phyloP scores from a whole-genome alignment of 2,113 vertebrate genomes.

The Tylochromis polylepis region DNA sequence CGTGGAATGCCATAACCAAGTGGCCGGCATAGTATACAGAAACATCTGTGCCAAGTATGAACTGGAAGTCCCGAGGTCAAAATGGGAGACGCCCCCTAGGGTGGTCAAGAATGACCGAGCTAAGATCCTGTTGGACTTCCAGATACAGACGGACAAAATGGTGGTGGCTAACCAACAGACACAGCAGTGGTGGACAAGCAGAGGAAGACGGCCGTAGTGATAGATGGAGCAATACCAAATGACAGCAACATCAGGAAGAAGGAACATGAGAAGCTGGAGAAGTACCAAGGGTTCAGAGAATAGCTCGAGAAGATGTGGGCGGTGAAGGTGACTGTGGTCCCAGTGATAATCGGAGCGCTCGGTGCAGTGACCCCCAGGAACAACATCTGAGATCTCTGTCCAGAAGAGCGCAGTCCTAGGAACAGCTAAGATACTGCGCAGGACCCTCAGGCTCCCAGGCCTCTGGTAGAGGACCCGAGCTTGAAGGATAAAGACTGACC shows the following conservation, averaged over 20 bases:
- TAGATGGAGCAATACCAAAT: fast-evolving
- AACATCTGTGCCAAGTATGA: not conserved
- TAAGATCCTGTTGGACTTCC: fast-evolving
- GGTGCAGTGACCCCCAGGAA: not conserved
- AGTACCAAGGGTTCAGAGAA: not conserved
- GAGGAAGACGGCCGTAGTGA: not conserved
- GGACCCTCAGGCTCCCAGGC: not conserved
- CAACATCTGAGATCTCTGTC: not conserved
- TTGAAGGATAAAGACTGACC: not conserved
- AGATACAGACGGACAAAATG: not conserved
- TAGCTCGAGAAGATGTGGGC: too few species aligned
- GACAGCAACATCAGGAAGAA: not conserved
- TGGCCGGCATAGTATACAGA: fast-evolving
- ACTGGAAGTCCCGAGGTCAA: not conserved
- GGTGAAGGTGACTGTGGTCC: too few species aligned
- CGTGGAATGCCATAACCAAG: not conserved
- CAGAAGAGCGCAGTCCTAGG: not conserved
- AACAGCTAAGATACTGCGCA: not conserved
- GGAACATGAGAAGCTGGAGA: not conserved
- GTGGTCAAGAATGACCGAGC: not conserved
- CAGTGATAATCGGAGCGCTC: too few species aligned
- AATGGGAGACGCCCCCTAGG: not conserved
- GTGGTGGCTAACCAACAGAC: not conserved
- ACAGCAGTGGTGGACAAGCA: not conserved
- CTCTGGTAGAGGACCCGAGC: not conserved